Evolutionary conservation across 2,797 vertebrate species (phyloP).

Genomic region (Pachyuromys duprasi): DNA sequence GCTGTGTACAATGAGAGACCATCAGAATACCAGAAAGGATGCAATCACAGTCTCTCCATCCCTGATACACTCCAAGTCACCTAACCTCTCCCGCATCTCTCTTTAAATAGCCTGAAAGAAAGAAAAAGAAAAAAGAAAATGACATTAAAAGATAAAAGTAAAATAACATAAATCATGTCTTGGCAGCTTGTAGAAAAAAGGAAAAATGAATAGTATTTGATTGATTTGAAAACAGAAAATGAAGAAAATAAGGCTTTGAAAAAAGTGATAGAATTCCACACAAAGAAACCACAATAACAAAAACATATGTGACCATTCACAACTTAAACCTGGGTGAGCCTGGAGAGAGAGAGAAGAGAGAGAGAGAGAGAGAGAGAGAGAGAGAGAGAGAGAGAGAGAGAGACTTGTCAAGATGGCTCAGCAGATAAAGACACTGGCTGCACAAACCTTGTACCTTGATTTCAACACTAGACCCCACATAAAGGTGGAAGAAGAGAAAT

Average conservation of each 20-base stretch:
- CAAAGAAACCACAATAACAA: neutral
- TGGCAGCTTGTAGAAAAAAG: neutral
- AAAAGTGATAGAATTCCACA: neutral
- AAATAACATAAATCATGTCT: neutral
- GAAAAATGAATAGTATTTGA: neutral
- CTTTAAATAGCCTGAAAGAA: neutral
- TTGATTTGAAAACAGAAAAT: conserved; percentile 1
- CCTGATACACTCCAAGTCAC: neutral
- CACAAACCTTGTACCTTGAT: neutral
- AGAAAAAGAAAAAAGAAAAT: neutral
- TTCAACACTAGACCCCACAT: neutral
- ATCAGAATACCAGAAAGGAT: neutral
- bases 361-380: too few species aligned
- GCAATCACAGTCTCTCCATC: neutral
- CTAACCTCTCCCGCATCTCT: neutral
- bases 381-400: too few species aligned
- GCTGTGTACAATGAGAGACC: neutral
- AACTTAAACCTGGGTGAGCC: neutral
- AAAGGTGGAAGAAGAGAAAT: neutral
- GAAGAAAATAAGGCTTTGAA: neutral
- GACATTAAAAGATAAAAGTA: neutral
- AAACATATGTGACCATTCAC: neutral
- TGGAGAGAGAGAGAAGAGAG: neutral
- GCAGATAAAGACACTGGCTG: neutral
- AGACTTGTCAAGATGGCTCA: neutral